Percentiles rank a stretch among this genome's conserved stretches.
Conservation (phyloP, 2,113 vertebrate genomes). For the Aldabrachelys gigantea region DNA sequence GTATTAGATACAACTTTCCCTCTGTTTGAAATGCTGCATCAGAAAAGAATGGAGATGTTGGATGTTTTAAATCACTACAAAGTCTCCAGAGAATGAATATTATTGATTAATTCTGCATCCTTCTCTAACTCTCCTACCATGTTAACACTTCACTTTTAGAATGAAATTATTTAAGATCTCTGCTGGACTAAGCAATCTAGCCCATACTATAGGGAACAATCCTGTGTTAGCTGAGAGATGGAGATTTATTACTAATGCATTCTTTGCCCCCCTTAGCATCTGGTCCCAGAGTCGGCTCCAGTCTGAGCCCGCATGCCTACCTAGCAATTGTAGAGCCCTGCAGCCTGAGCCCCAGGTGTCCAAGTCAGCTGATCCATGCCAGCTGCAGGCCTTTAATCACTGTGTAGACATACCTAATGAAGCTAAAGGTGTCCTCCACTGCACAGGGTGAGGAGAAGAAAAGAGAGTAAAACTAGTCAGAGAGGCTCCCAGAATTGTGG, state of each 20-base stretch:
- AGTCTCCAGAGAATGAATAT: neutral
- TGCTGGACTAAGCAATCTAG: neutral
- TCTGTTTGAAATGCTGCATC: slow-evolving; percentile 95
- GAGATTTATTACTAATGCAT: neutral
- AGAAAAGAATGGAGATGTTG: slow-evolving; percentile 47
- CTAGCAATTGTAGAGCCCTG: neutral
- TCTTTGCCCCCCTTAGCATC: neutral
- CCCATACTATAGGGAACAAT: neutral
- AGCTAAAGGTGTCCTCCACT: neutral
- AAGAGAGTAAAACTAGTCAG: rapidly evolving
- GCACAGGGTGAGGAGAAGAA: neutral
- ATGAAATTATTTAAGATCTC: neutral
- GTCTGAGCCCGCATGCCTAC: neutral
- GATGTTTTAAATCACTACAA: neutral
- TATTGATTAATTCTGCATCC: neutral
- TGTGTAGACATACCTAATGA: neutral
- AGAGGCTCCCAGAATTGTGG: neutral
- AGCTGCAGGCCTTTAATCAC: neutral
- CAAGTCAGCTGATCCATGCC: neutral
- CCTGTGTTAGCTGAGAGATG: neutral
- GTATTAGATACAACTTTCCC: slow-evolving; percentile 96
- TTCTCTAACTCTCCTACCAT: neutral
- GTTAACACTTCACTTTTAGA: neutral
- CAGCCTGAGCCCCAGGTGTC: neutral
- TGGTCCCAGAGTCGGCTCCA: neutral